Conservation (phyloP, 2,888 invertebrate species). For the Acanthosepion lycidas region DNA sequence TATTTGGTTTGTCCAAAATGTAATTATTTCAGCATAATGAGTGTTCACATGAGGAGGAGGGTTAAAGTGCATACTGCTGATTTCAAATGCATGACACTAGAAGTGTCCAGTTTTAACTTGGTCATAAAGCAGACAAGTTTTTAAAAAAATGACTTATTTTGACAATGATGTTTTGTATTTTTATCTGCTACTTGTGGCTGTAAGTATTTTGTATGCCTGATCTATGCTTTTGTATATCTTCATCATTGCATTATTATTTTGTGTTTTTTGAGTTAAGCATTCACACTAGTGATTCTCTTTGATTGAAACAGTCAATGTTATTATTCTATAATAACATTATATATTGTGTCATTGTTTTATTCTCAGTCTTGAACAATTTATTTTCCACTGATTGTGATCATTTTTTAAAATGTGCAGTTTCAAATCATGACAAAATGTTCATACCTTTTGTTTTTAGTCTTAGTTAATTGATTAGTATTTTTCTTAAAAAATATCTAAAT, state of each 20-base stretch:
- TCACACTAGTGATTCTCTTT: neutral
- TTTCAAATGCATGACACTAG: neutral
- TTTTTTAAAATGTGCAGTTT: neutral
- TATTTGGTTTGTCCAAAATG: neutral
- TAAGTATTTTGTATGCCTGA: neutral
- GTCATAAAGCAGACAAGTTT: neutral
- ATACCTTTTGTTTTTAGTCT: neutral
- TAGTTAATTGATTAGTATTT: neutral
- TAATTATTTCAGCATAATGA: neutral
- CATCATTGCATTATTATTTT: neutral
- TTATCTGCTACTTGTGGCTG: neutral
- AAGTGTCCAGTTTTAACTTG: neutral
- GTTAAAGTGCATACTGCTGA: neutral
- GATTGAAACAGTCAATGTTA: neutral
- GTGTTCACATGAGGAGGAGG: neutral
- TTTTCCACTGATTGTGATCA: neutral
- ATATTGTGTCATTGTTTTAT: neutral
- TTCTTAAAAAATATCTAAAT: neutral
- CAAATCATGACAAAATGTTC: neutral
- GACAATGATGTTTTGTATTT: constrained; percentile 21
- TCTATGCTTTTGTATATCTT: neutral
- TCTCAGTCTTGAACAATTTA: neutral
- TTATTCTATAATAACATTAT: neutral
- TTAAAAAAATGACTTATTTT: neutral
- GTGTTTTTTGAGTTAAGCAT: neutral